Base-by-base conservation (phyloP, 2,888 invertebrate genomes). In the Tetragonisca angustula region DNA sequence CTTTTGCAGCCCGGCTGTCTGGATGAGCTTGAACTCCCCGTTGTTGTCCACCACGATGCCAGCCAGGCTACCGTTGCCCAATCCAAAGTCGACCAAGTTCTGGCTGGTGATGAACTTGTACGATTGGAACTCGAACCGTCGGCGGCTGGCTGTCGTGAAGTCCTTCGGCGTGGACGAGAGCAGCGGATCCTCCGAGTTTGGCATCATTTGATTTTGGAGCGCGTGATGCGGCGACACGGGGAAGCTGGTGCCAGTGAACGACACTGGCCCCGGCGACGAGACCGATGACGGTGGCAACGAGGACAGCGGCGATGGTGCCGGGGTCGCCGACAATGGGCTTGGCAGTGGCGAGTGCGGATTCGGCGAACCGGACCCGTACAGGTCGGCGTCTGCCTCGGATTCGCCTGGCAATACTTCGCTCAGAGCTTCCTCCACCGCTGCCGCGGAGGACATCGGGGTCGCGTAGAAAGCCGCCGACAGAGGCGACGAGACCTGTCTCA, bases 121-220 rank as follows among this genome's bases (percentile, higher is more conserved):
- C 49, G 96, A 95, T 78, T 96, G 96, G 73, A 96, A 95, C 90
- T 96, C 96, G 86, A 96, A 96, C 87, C 96, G 96, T 64, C 95
- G 95, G 1, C 94, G 90, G 2, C 91, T 92, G 17, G 90, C 91
- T 2, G 95, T 94, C 15, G 95, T 94, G 91, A 98, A 98, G 92
- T 98, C 98, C 84, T 97, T 97, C 0, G 98, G 97, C 88, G 97
- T 97, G 81, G 98, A 98, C 0, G 98, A 98, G 27, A 98, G 94
- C 5, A 98, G 94, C 0, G 98, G 98, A 93, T 98, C 98, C 91
- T 98, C 98, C 0, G 98, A 98, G 93, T 98, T 98, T 19, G 98
- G 96, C 97, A 98, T 97, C 96, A 98, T 98, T 91, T 97, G 97
- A 6, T 97, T 97, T 87, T 97, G 97, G 15, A 97, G 95, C 0